A percentile compares a stretch with the other conserved stretches of the same genome.
phyloP scores from a whole-genome alignment of 2,113 vertebrate species.

The Coturnix japonica region DNA sequence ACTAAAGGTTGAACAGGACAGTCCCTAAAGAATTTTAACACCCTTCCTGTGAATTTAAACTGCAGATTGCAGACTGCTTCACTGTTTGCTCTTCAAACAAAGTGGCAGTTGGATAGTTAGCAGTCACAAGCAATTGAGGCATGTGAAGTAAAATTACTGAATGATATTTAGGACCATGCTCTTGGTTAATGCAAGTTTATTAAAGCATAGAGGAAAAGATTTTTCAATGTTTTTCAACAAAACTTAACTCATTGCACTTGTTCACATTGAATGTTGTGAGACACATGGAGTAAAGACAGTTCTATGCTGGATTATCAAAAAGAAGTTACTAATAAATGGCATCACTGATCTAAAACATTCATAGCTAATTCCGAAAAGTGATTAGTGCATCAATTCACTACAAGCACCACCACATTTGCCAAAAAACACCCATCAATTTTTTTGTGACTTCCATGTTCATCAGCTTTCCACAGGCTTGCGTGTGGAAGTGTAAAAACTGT shows the following conservation, averaged over 20 bases:
- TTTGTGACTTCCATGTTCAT: background rate
- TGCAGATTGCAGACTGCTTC: background rate
- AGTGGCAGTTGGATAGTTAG: background rate
- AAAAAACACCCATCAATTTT: background rate
- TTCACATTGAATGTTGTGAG: background rate
- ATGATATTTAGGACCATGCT: background rate
- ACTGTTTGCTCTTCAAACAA: background rate
- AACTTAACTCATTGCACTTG: background rate
- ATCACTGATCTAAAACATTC: background rate
- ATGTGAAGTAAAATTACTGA: background rate
- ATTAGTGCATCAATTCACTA: background rate
- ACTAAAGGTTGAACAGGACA: background rate
- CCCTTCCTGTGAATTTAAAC: background rate
- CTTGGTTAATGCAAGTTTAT: background rate
- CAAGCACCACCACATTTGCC: too few relatives aligned
- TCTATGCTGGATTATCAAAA: background rate
- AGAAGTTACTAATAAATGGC: background rate
- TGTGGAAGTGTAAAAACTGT: background rate
- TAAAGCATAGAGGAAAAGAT: background rate
- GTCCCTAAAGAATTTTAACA: background rate
- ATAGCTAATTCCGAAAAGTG: background rate
- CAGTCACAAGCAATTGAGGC: background rate
- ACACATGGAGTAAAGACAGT: background rate
- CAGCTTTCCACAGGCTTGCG: background rate
- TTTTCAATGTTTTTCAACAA: background rate